Percentiles rank a stretch among this genome's conserved stretches.
Conservation (phyloP, 2,113 vertebrate genomes). For the Stigmatopora argus region DNA sequence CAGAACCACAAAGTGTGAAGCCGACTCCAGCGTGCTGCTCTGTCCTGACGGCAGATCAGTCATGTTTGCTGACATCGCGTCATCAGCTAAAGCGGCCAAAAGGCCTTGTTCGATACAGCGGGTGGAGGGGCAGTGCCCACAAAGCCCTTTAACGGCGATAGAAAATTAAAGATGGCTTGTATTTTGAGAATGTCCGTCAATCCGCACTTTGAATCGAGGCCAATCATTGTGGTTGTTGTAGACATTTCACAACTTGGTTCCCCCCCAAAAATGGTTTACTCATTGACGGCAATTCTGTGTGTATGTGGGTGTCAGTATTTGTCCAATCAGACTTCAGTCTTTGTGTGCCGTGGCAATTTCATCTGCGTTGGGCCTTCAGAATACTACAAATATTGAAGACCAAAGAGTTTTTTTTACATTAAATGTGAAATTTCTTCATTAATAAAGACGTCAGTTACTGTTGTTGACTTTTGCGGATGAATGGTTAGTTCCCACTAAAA, state of each 20-base stretch:
- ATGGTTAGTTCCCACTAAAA: not conserved
- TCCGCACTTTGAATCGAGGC: not conserved
- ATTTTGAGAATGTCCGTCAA: not conserved
- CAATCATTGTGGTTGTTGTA: not conserved
- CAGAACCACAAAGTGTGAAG: conserved; percentile 91
- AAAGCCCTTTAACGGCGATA: conserved; percentile 56
- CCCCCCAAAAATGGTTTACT: conserved; percentile 3
- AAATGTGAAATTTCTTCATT: not conserved
- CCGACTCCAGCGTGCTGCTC: conserved; percentile 88
- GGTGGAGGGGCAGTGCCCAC: conserved; percentile 58
- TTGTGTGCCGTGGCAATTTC: not conserved
- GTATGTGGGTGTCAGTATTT: too few species aligned
- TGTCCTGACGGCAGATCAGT: conserved; percentile 73
- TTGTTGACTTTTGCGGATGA: not conserved
- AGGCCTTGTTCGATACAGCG: conserved; percentile 56
- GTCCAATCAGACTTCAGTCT: not conserved
- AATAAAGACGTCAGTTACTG: not conserved
- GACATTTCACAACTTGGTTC: not conserved
- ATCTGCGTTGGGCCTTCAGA: not conserved
- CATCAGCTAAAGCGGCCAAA: conserved; percentile 51
- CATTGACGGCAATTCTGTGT: not conserved
- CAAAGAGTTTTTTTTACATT: not conserved
- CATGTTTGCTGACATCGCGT: conserved; percentile 51
- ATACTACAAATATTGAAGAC: not conserved
- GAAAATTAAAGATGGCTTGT: conserved; percentile 44